Evolutionary conservation across 92 coral and sea anemone genomes (phyloP), one percentile per base, ranked within the genome.

Genomic region (Micromussa lordhowensis): DNA sequence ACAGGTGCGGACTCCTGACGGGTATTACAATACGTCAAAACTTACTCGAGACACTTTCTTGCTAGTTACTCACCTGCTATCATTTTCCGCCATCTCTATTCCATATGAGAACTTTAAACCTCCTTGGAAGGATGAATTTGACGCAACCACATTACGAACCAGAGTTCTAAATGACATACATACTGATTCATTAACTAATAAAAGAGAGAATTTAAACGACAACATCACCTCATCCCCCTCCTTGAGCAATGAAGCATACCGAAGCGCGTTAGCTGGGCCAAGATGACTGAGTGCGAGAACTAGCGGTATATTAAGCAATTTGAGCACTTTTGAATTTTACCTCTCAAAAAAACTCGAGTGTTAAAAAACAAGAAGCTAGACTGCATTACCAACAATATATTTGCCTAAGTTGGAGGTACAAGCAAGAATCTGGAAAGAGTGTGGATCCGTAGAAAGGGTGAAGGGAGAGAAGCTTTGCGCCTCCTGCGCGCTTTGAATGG

Each of bases 31-130:
- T 40, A 40, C 48, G 4, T 40, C 48, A 40, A 40, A 40, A 40
- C 7, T 40, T 40, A 40, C 48, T 40, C 48, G 5, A 40, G 48
- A 40, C 48, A 2, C 48, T 13, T 14, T 54, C 59, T 18, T 35
- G 2, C 19, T 16, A 70, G 24, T 24, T 13, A 11, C 80, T 86
- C 83, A 90, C 98, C 95, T 94, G 4, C 87, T 85, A 82, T 95
- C 96, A 57, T 90, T 90, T 21, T 88, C 88, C 18, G 89, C 92
- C 95, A 93, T 93, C 78, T 93, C 80, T 49, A 97, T 88, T 51
- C 98, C 98, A 87, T 97, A 97, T 7, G 94, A 40, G 38, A 97
- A 88, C 54, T 80, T 44, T 29, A 97, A 69, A 24, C 89, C 94
- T 8, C 99, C 98, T 83, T 91, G 91, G 92, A 98, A 96, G 26